phyloP scores from a whole-genome alignment of 2,113 vertebrate genomes.

The Haemorhous mexicanus region DNA sequence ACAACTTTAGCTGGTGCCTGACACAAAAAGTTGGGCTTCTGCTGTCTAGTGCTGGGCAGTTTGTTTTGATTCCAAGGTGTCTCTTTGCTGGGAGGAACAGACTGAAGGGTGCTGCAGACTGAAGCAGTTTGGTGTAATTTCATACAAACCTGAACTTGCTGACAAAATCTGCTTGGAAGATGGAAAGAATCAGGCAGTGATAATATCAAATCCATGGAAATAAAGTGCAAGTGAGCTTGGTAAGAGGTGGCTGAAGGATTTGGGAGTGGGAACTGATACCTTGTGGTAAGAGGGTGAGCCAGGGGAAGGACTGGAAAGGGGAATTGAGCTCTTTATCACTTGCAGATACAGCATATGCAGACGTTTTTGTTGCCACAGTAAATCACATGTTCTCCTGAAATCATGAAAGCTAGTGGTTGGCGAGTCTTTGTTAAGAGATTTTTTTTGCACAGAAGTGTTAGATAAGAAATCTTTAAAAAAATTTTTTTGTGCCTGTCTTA shows the following conservation, averaged over 20 bases:
- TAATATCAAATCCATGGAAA: neutral
- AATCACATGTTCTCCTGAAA: neutral
- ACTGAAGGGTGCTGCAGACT: neutral
- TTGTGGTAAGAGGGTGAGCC: neutral
- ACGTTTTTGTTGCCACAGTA: neutral
- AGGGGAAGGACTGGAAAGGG: neutral
- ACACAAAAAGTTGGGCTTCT: neutral
- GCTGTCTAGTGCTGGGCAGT: accelerated
- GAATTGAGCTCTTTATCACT: neutral
- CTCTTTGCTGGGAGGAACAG: neutral
- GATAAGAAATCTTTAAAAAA: neutral
- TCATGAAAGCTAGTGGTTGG: neutral
- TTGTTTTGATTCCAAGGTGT: neutral
- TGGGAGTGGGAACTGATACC: neutral
- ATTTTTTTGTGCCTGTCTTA: neutral
- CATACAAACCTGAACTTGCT: neutral
- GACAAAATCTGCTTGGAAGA: neutral
- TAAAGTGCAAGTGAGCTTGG: neutral
- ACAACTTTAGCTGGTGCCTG: neutral
- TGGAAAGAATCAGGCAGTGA: neutral
- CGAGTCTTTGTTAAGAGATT: neutral
- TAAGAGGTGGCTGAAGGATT: neutral
- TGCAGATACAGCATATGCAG: neutral
- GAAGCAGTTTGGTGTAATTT: neutral
- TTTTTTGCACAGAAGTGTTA: neutral